Conservation (phyloP, 2,113 vertebrate genomes). For the Coturnix japonica region DNA sequence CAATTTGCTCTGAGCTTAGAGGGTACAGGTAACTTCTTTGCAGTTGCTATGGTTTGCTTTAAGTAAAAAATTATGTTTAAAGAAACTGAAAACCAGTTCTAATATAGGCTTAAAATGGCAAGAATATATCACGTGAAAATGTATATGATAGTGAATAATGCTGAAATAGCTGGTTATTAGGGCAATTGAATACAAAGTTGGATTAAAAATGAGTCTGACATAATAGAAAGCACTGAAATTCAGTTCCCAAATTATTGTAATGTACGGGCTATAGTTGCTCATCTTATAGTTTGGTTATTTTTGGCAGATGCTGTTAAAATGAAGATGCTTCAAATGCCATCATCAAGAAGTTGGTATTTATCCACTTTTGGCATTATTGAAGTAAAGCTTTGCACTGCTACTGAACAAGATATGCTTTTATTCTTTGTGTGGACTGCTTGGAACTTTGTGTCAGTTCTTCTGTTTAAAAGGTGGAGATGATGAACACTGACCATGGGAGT, state of each 20-base stretch:
- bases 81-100: constrained; percentile 27
- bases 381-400: not conserved
- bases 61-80: constrained; percentile 31
- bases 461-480: not conserved
- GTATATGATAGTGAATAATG: not conserved
- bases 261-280: not conserved
- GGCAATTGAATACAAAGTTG: not conserved
- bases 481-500: too few species aligned
- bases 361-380: not conserved
- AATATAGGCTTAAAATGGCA: not conserved
- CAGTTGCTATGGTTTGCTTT: constrained; percentile 66
- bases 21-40: constrained; percentile 40
- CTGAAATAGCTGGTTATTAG: not conserved
- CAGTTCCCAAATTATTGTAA: not conserved
- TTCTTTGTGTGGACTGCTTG: not conserved
- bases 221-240: not conserved
- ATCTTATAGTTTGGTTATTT: not conserved
- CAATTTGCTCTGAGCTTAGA: constrained; percentile 30
- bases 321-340: not conserved
- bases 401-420: not conserved
- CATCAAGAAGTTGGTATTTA: not conserved
- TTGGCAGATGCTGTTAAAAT: not conserved
- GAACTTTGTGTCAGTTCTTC: not conserved
- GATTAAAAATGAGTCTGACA: not conserved
- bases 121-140: not conserved